Evolutionary conservation across 2,113 vertebrate species (phyloP), one percentile per base, ranked within the genome.

Genomic region (Daphoenositta chrysoptera): DNA sequence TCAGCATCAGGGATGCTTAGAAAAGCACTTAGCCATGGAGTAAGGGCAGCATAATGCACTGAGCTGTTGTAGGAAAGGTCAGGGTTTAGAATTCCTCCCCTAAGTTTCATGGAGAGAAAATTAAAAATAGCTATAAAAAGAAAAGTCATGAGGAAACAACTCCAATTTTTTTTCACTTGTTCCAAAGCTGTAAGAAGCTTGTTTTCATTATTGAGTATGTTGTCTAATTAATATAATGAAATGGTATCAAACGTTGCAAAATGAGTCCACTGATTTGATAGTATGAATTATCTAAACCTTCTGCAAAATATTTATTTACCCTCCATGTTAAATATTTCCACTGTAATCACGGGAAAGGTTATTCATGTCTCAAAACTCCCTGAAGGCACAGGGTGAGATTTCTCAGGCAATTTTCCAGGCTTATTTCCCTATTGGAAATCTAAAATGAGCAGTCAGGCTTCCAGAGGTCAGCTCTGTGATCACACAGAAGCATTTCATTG

Each of bases 1-100:
- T 69, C 96, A 63, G 69, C 90, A 71, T 58, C 73, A 65, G 83
- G 71, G 61, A 80, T 81, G 51, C 68, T 83, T 87, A 93, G 94
- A 54, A 83, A 94, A 93, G 73, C 83, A 24, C 68, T 71, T 81
- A 76, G 31, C 81, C 9, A 0, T 6, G 66, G 68, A 69, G 58
- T 20, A 48, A 80, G 70, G 66, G n/a, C 87, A 60, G 76, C 20
- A 10, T 15, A 63, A 87, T 35, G 45, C 24, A 8, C 37, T 51
- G 27, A 77, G 70, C 61, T 71, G 42, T 6, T 10, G 56, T 27
- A 44, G 64, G 64, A 85, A 57, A 90, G 69, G 91, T 85, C 51
- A 45, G 15, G 18, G 45, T 73, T 83, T 56, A n/a, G 35, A 91
- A 93, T 86, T 96, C 94, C 53, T 80, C 54, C 54, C 54, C 5